Evolutionary conservation across 2,797 vertebrate genomes (phyloP), one percentile per base, ranked within the genome.

Genomic region (Rhabdomys pumilio): DNA sequence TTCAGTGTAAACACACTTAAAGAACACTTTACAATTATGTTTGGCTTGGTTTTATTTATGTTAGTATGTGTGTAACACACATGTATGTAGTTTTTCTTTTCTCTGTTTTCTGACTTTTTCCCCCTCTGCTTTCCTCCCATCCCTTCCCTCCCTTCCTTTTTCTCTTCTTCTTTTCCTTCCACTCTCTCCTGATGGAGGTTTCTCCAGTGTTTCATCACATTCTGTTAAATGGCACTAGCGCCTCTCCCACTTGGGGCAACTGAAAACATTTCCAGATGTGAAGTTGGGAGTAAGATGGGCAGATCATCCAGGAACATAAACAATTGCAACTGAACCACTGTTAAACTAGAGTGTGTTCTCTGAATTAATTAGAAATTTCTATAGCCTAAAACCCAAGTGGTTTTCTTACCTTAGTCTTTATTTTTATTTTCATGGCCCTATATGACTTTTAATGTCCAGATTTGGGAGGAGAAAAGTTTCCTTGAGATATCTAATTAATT

Each of bases 381-480:
- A 75, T 75, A 50, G 24, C 57, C 17, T 93, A 90, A 89, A 96
- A 87, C 29, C 41, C 22, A 77, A 82, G 38, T 80, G 26, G 59
- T 94, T 96, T 95, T 94, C 61, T 69, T 92, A 86, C 61, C 44
- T 94, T 97, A 41, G 14, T 86, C 80, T 69, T 95, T 83, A 53
- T 91, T 91, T 83, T 91, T 88, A 86, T 73, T 73, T 83, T 92
- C 63, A 76, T 84, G 41, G 12, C 31, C 75, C 4, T 84, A 0
- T 81, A 92, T 76, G 57, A 81, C 92, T 88, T 96, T 93, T 88
- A 95, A 8, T 91, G 9, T 90, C 22, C 85, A 63, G 81, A 92
- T 92, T 61, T 92, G 7, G 38, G 22, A 34, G 2, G 81, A 41
- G 50, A 86, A 93, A 85, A 76, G 7, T 44, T 90, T 92, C 22